Evolutionary conservation across 2,888 invertebrate species (phyloP).

Genomic region (Patella pellucida): DNA sequence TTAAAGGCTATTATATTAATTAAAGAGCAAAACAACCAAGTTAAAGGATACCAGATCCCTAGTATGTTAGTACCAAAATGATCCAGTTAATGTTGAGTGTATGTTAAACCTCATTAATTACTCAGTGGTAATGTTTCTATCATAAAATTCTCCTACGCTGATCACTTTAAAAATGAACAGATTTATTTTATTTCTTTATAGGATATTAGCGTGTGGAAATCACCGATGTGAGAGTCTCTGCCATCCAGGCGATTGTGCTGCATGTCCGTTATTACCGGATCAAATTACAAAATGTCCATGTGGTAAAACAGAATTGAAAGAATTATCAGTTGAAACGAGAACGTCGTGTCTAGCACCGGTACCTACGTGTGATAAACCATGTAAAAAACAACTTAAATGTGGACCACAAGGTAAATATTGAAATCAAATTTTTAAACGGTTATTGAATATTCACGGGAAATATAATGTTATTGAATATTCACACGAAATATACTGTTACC

Average conservation of each 20-base stretch:
- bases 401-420: slow-evolving; percentile 67
- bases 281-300: slow-evolving; percentile 82
- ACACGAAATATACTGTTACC: background rate
- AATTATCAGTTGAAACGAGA: slow-evolving; percentile 45
- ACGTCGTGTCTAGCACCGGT: slow-evolving; percentile 63
- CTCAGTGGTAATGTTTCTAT: too few relatives aligned
- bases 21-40: too few relatives aligned
- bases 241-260: slow-evolving; percentile 79
- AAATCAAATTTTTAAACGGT: background rate
- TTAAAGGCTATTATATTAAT: too few relatives aligned
- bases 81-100: too few relatives aligned
- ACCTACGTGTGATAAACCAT: slow-evolving; percentile 79
- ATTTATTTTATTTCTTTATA: slow-evolving; percentile 26
- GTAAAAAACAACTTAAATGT: slow-evolving; percentile 84
- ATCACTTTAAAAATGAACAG: too few relatives aligned
- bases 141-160: too few relatives aligned
- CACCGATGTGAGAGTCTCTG: slow-evolving; percentile 81
- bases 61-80: too few relatives aligned
- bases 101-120: too few relatives aligned
- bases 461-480: background rate
- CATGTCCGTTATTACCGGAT: slow-evolving; percentile 77
- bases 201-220: slow-evolving; percentile 71
- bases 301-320: slow-evolving; percentile 77
- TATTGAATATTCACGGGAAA: too few relatives aligned
- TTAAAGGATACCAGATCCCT: too few relatives aligned